Evolutionary conservation across 2,113 vertebrate species (phyloP).

Genomic region (Leptosomus discolor): DNA sequence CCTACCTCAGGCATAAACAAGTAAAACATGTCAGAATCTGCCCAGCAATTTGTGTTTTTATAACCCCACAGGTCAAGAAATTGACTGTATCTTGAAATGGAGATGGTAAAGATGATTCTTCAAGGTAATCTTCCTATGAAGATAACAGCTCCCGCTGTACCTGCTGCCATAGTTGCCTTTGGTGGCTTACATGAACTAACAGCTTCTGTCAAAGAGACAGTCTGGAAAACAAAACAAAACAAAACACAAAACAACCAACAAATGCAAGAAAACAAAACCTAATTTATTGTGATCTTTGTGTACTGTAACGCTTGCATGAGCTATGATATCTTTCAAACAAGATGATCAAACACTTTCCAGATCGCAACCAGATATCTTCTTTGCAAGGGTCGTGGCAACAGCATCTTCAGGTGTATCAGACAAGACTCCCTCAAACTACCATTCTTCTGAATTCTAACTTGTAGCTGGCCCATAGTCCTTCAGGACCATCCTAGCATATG

Average conservation of each 20-base stretch:
- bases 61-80: background rate
- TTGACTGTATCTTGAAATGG: background rate
- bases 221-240: background rate
- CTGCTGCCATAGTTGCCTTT: background rate
- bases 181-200: background rate
- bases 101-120: background rate
- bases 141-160: background rate
- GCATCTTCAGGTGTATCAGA: background rate
- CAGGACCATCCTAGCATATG: background rate
- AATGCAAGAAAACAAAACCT: background rate
- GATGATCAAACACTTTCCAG: background rate
- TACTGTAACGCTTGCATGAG: background rate
- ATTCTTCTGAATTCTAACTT: background rate
- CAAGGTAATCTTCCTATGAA: background rate
- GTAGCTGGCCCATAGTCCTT: background rate
- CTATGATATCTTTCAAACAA: background rate
- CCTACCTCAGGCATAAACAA: background rate
- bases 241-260: background rate
- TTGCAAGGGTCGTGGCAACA: background rate
- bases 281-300: background rate
- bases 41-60: background rate
- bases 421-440: background rate
- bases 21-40: background rate
- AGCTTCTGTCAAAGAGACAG: background rate
- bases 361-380: background rate